Evolutionary conservation across 1,140 invertebrate species (phyloP).

Genomic region (Bombyx mandarina): DNA sequence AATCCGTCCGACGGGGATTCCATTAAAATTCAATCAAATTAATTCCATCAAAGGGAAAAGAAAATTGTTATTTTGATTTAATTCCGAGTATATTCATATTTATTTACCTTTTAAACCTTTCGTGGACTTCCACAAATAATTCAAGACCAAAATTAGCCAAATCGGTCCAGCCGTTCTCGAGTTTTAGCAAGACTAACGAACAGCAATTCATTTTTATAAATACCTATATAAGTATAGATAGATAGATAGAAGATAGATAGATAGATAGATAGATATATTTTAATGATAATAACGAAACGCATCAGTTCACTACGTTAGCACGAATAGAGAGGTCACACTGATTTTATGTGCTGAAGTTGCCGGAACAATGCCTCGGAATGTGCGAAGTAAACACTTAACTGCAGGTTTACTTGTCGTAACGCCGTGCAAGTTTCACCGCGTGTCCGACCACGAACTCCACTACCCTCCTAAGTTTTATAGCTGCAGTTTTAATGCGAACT

Average conservation of each 20-base stretch:
- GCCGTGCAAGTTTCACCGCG: conserved; percentile 39
- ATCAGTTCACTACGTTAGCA: conserved; percentile 11
- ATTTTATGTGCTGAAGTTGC: conserved; percentile 54
- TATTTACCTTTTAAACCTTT: no score
- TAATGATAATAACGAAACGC: conserved; percentile 5
- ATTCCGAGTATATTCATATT: no score
- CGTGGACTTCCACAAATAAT: no score
- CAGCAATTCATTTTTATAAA: no score
- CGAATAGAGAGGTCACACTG: conserved; percentile 26
- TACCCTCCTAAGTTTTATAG: conserved; percentile 35
- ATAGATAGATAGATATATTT: background rate
- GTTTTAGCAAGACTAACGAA: no score
- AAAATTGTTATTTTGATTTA: no score
- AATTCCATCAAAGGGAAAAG: no score
- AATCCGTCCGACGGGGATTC: no score
- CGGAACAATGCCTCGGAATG: conserved; percentile 44
- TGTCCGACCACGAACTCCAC: conserved; percentile 30
- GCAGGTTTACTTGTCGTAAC: conserved; percentile 51
- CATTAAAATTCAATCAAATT: no score
- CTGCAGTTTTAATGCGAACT: conserved; percentile 50
- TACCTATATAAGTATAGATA: background rate
- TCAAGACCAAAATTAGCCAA: no score
- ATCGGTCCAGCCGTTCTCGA: no score
- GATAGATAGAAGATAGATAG: background rate
- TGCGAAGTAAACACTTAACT: conserved; percentile 63